phyloP scores from a whole-genome alignment of 1,140 invertebrate species.

The Euwallacea similis region DNA sequence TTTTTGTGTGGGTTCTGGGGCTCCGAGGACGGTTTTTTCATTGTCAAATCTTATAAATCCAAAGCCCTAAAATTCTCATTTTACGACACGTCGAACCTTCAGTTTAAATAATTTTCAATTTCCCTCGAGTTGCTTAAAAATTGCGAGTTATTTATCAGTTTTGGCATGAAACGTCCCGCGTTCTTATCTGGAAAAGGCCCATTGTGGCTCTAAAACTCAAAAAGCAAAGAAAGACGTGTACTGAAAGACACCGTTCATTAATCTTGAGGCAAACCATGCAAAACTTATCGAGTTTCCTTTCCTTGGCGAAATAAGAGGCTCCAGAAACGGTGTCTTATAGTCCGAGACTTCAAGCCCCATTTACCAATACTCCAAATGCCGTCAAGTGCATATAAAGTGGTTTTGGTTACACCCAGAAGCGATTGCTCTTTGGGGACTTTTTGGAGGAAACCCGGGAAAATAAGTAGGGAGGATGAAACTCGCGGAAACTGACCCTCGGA shows the following conservation, averaged over 20 bases:
- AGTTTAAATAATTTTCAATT: slow-evolving; percentile 17
- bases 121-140: slow-evolving; percentile 32
- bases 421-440: no score
- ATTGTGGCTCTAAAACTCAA: slow-evolving; percentile 31
- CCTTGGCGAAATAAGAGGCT: slow-evolving; percentile 22
- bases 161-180: slow-evolving; percentile 1
- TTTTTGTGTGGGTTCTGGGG: no score
- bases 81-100: neutral
- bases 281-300: slow-evolving; percentile 50
- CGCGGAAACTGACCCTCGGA: neutral
- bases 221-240: slow-evolving; percentile 37
- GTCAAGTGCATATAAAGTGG: no score
- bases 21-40: no score
- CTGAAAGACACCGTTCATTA: slow-evolving; percentile 54
- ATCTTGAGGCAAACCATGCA: slow-evolving; percentile 54
- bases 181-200: slow-evolving; percentile 28
- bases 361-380: neutral
- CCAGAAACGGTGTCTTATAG: neutral
- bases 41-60: no score
- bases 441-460: no score
- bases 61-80: no score
- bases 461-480: no score
- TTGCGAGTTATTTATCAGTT: slow-evolving; percentile 29
- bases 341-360: slow-evolving; percentile 3
- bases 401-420: no score